Base-by-base conservation (phyloP, 2,888 invertebrate species). In the Dioctria linearis region DNA sequence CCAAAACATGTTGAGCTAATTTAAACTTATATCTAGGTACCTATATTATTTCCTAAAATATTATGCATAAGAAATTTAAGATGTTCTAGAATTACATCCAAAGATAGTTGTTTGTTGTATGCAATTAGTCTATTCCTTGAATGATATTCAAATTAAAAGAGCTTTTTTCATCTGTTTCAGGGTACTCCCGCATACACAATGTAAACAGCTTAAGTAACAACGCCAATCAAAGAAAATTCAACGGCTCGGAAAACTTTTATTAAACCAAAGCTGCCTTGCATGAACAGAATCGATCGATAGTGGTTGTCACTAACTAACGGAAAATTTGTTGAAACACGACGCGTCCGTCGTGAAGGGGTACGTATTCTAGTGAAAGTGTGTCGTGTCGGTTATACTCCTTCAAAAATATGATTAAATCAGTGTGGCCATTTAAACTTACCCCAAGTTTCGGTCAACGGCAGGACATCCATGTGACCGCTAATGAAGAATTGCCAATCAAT, bases 241-340 rank as follows among this genome's bases (percentile, higher is more conserved):
- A 57, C 57, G 43, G 73, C 37, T 39, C 73, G 25, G 73, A 73
- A 59, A 54, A 73, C 39, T 57, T 42, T 73, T 40, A 73, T 57
- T 69, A n/a, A 49, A 11, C 8, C 9, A 51, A 25, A 51, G 9
- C 40, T 54, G 39, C 73, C 43, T 51, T 13, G 57, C 13, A 73
- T 57, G 57, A n/a, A 25, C 42, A 11, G 54, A 73, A 73, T 73
- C 73, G 40, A 73, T 73, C 25, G 25, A 25, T 25, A 25, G 25
- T 25, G 1, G 25, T 25, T 25, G 25, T 25, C 25, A 25, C 25
- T 25, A 25, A 25, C 25, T 25, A 25, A 25, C 25, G 25, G 25
- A 73, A 73, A 59, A 59, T 57, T 73, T 42, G 9, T 66, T n/a
- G 39, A 37, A 57, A 11, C 39, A 61, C 61, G 61, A 1, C 61